phyloP scores from a whole-genome alignment of 2,113 vertebrate genomes.

The Desmodus rotundus region DNA sequence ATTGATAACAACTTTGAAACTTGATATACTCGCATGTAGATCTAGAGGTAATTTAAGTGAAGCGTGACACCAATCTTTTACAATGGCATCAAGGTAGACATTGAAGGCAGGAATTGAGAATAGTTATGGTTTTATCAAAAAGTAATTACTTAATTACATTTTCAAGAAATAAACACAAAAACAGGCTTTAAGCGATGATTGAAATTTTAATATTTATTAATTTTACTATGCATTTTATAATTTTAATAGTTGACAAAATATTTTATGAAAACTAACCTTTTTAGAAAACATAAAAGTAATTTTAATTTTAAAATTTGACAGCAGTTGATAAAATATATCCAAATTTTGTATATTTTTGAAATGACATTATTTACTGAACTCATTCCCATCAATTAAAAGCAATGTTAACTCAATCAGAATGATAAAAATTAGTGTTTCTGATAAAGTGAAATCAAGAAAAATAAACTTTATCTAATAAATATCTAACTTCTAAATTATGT shows the following conservation, averaged over 20 bases:
- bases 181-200: neutral
- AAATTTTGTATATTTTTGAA: constrained; percentile 12
- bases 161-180: neutral
- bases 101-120: neutral
- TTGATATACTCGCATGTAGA: neutral
- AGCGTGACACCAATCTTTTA: neutral
- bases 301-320: constrained; percentile 24
- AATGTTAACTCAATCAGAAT: neutral
- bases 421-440: neutral
- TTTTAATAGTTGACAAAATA: neutral
- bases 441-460: neutral
- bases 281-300: neutral
- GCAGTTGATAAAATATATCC: neutral
- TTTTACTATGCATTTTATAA: neutral
- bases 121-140: neutral
- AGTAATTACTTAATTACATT: neutral
- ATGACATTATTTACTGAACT: constrained; percentile 7
- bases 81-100: neutral
- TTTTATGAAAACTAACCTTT: neutral
- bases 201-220: neutral
- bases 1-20: neutral
- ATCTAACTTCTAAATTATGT: neutral
- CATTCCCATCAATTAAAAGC: neutral
- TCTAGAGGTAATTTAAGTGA: neutral
- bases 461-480: neutral